phyloP scores from a whole-genome alignment of 2,888 invertebrate species.

The Cryptus viduatorius region DNA sequence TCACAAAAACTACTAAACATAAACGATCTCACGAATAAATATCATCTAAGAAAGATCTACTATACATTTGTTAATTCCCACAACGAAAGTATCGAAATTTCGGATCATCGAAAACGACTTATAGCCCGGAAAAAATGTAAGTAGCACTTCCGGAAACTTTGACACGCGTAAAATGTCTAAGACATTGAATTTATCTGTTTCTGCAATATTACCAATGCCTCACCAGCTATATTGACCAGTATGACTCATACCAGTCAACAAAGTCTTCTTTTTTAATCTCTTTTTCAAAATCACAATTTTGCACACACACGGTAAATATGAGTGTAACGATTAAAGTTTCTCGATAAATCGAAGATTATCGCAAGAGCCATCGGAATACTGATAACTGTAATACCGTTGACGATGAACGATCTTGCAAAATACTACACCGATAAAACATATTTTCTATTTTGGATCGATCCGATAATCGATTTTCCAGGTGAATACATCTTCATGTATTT shows the following conservation, averaged over 20 bases:
- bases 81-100: too few relatives aligned
- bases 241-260: too few relatives aligned
- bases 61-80: too few relatives aligned
- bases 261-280: not conserved
- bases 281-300: not conserved
- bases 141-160: too few relatives aligned
- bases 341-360: not conserved
- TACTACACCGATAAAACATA: conserved; percentile 27
- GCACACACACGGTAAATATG: not conserved
- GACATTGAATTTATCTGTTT: too few relatives aligned
- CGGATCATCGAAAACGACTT: too few relatives aligned
- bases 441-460: conserved; percentile 15
- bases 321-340: not conserved
- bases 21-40: not conserved
- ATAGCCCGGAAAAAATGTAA: too few relatives aligned
- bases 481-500: not conserved
- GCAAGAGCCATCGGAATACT: not conserved
- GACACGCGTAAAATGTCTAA: too few relatives aligned
- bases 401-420: not conserved
- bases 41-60: too few relatives aligned
- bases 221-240: too few relatives aligned
- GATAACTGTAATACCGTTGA: conserved; percentile 11
- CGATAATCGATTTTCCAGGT: conserved; percentile 17
- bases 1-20: not conserved
- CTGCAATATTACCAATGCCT: too few relatives aligned